Conservation (phyloP, 1,140 invertebrate genomes). For the Sminthurinus signatus region DNA sequence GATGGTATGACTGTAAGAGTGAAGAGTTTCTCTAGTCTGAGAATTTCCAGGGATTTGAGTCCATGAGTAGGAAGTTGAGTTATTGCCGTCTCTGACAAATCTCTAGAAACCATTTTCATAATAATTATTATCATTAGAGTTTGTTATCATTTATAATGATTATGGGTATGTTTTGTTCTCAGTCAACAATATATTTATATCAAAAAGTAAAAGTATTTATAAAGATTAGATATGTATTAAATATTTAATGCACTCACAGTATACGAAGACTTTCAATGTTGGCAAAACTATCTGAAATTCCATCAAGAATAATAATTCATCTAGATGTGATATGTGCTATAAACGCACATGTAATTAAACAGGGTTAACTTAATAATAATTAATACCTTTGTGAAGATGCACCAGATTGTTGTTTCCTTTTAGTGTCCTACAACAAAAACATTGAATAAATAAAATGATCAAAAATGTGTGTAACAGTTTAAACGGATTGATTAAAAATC, state of each 20-base stretch:
- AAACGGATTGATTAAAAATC: background rate
- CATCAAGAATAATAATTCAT: too few species aligned
- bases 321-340: too few species aligned
- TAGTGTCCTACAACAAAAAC: slow-evolving; percentile 54
- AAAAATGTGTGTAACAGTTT: background rate
- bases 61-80: slow-evolving; percentile 63
- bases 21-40: slow-evolving; percentile 63
- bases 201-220: too few species aligned
- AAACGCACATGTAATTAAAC: too few species aligned
- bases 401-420: slow-evolving; percentile 58
- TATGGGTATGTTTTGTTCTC: too few species aligned
- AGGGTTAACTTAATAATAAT: too few species aligned
- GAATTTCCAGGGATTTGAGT: slow-evolving; percentile 60
- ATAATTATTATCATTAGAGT: too few species aligned
- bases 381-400: too few species aligned
- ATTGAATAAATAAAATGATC: background rate
- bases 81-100: slow-evolving; percentile 68
- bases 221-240: too few species aligned
- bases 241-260: slow-evolving; percentile 59
- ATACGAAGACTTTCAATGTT: slow-evolving; percentile 55
- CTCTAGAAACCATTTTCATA: too few species aligned
- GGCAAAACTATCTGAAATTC: slow-evolving; percentile 58
- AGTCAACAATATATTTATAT: too few species aligned
- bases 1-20: slow-evolving; percentile 73
- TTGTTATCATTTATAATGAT: too few species aligned